phyloP scores from a whole-genome alignment of 2,797 vertebrate species.

The Psittacula echo region DNA sequence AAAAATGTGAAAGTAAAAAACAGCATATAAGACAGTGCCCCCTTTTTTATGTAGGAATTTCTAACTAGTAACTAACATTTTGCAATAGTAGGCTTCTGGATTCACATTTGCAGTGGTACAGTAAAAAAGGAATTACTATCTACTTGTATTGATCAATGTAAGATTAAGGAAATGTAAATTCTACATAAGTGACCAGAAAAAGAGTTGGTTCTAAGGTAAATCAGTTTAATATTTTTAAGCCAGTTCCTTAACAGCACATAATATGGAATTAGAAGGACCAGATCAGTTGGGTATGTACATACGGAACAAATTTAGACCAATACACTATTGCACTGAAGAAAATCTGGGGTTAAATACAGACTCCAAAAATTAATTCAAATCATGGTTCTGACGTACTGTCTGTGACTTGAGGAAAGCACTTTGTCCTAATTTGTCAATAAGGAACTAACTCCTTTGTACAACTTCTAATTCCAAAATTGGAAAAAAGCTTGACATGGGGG shows the following conservation, averaged over 20 bases:
- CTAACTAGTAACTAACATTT: neutral
- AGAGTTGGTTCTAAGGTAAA: neutral
- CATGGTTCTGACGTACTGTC: neutral
- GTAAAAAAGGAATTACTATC: neutral
- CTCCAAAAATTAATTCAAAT: neutral
- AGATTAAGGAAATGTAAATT: neutral
- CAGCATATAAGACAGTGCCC: neutral
- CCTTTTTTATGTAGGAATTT: neutral
- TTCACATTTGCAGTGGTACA: neutral
- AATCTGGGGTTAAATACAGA: neutral
- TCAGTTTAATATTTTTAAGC: neutral
- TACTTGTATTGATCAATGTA: neutral
- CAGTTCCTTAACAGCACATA: neutral
- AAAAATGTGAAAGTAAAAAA: rapidly evolving
- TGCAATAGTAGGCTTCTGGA: neutral
- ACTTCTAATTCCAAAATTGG: neutral
- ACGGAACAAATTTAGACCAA: neutral
- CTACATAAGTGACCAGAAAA: neutral
- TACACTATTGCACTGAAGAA: neutral
- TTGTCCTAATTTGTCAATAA: neutral
- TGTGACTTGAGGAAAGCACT: neutral
- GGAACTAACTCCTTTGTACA: neutral
- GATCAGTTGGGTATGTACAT: neutral
- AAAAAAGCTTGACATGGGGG: neutral
- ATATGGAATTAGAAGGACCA: neutral